Evolutionary conservation across 2,797 vertebrate genomes (phyloP), one percentile per base, ranked within the genome.

Genomic region (Acipenser ruthenus): DNA sequence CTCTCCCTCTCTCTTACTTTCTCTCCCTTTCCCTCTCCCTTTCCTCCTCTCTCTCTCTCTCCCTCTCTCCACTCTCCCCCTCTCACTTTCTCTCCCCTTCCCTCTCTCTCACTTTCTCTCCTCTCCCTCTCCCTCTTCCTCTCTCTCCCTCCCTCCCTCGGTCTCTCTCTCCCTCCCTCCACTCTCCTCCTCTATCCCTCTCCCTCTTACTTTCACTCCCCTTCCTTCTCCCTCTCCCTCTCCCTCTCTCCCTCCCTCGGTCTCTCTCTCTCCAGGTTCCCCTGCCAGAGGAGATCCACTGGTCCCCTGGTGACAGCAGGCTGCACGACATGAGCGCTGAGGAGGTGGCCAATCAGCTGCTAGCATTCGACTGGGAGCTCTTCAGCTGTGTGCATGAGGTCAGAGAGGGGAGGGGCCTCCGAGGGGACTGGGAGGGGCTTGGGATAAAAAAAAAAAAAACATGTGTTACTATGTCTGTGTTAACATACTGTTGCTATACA

Each of bases 341-440:
- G 82, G 95, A 98, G 1, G 84, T 97, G 1, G 89, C 95, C 84
- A 94, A 93, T 83, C 95, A 97, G 82, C 90, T 98, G 65, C 94
- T 94, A 4, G 90, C 84, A 71, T 97, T 98, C 56, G 95, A 98
- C 85, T 97, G 95, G 95, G 95, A 97, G 78, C 91, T 97, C 58
- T 96, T 97, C 87, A 93, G 93, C 82, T 98, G 95, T 12, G 92
- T 98, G 67, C 94, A 98, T 1, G 95, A 98, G 94, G 95, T 94
- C 56, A 64, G 84, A 12, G 48, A 73, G 23, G 23, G 23, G 23
- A 37, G 23, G 23, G 23, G 23, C 15, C 15, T 18, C 15, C 15
- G 15, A 18, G 15, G 15, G 15, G 15, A 18, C 15, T 18, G 15
- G 15, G 15, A 18, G 15, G 15, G 15, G 15, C 23, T 37, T 37